A percentile compares a stretch with the other conserved stretches of the same genome.
phyloP scores from a whole-genome alignment of 1,140 invertebrate species.

The Heliconius himera region DNA sequence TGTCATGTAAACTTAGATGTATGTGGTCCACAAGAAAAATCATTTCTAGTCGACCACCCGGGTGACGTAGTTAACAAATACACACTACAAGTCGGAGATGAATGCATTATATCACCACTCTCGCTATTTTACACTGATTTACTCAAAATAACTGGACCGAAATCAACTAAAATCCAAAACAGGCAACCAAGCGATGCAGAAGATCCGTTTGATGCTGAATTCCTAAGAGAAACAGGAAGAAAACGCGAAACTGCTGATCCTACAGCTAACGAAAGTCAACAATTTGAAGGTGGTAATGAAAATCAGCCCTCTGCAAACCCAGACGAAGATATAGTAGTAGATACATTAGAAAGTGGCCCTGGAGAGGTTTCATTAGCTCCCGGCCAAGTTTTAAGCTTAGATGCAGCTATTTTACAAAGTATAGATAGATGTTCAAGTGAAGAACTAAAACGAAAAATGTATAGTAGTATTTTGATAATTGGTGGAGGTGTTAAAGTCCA shows the following conservation, averaged over 20 bases:
- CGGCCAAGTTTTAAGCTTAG: conserved; percentile 92
- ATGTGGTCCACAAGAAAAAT: conserved; percentile 91
- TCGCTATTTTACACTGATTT: conserved; percentile 95
- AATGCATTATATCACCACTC: conserved; percentile 94
- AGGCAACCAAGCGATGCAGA: conserved; percentile 91
- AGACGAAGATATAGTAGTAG: conserved; percentile 91
- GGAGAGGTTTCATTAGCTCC: conserved; percentile 85
- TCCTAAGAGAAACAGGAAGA: conserved; percentile 93
- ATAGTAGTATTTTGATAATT: conserved; percentile 94
- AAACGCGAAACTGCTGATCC: conserved; percentile 78
- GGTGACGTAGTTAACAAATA: conserved; percentile 88
- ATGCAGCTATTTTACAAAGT: conserved; percentile 94
- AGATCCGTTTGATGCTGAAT: conserved; percentile 97
- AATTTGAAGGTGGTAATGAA: conserved; percentile 82
- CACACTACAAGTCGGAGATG: conserved; percentile 93
- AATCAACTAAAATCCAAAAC: conserved; percentile 87
- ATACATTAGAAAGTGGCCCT: conserved; percentile 85
- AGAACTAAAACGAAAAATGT: conserved; percentile 97
- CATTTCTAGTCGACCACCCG: conserved; percentile 89
- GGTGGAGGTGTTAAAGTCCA: conserved; percentile 95
- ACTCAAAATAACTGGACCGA: conserved; percentile 90
- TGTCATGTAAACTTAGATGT: conserved; percentile 96
- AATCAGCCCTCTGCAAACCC: conserved; percentile 71
- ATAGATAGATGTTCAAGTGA: conserved; percentile 94
- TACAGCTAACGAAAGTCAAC: conserved; percentile 84